phyloP scores from a whole-genome alignment of 2,797 vertebrate genomes.

The Parauchenoglanis punctatus region DNA sequence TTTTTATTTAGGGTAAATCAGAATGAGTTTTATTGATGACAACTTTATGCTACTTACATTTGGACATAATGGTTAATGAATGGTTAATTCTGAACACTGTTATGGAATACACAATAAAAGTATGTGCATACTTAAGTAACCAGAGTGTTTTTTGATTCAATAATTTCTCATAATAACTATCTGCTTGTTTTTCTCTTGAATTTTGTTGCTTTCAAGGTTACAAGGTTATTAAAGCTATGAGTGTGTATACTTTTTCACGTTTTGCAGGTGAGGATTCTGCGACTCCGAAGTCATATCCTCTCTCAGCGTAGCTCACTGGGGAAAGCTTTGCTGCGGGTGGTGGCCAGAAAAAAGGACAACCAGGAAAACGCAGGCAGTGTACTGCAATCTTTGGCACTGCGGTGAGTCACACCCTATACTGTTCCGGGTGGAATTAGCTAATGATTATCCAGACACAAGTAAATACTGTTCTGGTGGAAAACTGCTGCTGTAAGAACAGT shows the following conservation, averaged over 20 bases:
- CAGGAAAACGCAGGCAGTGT: constrained; percentile 20
- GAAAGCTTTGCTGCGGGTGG: constrained; percentile 60
- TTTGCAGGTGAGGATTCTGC: constrained; percentile 78
- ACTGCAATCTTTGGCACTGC: constrained; percentile 65
- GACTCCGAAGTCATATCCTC: constrained; percentile 80
- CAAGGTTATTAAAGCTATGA: no score
- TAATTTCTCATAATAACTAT: neutral
- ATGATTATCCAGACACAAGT: constrained; percentile 17
- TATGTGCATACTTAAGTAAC: neutral
- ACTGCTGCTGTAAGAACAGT: neutral
- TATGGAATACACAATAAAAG: neutral
- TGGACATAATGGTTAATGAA: neutral
- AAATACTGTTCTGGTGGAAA: neutral
- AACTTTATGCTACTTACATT: neutral
- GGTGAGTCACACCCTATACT: constrained; percentile 61
- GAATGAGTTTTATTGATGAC: neutral
- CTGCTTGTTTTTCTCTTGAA: neutral
- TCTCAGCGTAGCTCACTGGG: constrained; percentile 67
- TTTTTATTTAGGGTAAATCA: neutral
- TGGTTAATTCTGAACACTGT: neutral
- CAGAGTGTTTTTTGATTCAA: neutral
- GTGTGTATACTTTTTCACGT: neutral
- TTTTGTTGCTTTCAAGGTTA: neutral
- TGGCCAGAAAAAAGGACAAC: constrained; percentile 46
- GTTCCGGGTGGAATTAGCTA: neutral